Base-by-base conservation (phyloP, 30 jellyfish, hydroid and myxozoan species). In the Hydractinia symbiolongicarpus region DNA sequence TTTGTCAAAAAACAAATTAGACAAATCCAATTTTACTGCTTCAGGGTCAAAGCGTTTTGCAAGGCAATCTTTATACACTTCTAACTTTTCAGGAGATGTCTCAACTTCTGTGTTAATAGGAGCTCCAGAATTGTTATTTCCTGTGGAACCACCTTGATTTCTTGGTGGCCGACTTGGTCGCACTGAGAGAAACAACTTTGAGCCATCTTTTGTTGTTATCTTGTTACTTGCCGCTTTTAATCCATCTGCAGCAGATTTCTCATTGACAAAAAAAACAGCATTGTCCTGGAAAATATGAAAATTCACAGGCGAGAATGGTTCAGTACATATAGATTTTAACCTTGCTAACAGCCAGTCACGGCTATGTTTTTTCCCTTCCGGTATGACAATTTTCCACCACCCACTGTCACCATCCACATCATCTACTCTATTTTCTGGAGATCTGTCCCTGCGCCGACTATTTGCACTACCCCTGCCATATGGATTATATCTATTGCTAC, bases 241-340 rank as follows among this genome's bases (percentile, higher is more conserved):
- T 72, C 87, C 93, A 83, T 89, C 90, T 15, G 96, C 96, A 40
- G 79, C 90, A 14, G 54, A 75, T 89, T 89, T 81, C 66, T 84
- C 94, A 55, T 83, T 89, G 49, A 89, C 94, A 84, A 89, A 89
- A 67, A 89, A 89, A 64, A 87, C 56, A 9, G 88, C 90, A 69
- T 81, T 79, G 55, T 89, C 96, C 9, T 89, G 87, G 58, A 78
- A 49, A 60, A 60, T 58, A 66, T 89, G 96, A 54, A 78, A 76
- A 88, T 77, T 61, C 55, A 82, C 93, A 86, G 83, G 87, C 58
- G 81, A 88, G 79, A 82, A 88, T 53, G 96, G 92, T 7, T 49
- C 81, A 5, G 80, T 55, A 8, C 83, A 72, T 56, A 60, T 70
- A 30, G 57, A 61, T 76, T 77, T 82, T 49, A 88, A 44, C 40